A percentile compares a stretch with the other conserved stretches of the same genome.
Conservation (phyloP, 2,113 vertebrate species). For the Saccopteryx leptura region DNA sequence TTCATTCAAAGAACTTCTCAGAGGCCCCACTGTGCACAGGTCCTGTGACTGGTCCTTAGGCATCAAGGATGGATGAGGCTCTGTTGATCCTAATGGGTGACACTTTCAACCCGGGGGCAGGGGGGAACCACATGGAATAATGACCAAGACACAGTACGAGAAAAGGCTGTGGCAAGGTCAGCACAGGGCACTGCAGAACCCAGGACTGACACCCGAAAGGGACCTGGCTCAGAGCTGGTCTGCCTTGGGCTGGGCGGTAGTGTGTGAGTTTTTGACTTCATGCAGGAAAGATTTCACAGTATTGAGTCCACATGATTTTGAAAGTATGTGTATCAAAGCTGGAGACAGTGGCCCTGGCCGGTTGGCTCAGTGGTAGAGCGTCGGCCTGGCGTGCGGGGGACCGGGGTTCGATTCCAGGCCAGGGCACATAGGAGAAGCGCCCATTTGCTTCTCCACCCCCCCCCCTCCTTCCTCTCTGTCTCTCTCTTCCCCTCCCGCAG, state of each 20-base stretch:
- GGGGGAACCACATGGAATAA: neutral
- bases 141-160: rapidly evolving
- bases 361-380: no score
- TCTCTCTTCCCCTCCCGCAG: no score
- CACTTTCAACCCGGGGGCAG: rapidly evolving
- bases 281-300: neutral
- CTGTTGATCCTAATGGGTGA: neutral
- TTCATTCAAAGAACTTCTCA: neutral
- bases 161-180: neutral
- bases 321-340: neutral
- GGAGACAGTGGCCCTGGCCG: no score
- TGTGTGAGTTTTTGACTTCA: neutral
- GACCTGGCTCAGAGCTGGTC: neutral
- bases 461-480: no score
- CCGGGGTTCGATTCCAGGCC: no score
- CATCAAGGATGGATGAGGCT: neutral
- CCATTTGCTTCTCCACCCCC: no score
- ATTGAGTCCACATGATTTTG: neutral
- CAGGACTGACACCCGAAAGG: neutral
- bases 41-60: neutral
- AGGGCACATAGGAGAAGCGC: no score
- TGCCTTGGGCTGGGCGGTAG: neutral
- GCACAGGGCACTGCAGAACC: neutral
- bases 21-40: neutral
- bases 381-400: no score